Evolutionary conservation across 1,140 invertebrate species (phyloP).

Genomic region (Drosophila pectinifera): DNA sequence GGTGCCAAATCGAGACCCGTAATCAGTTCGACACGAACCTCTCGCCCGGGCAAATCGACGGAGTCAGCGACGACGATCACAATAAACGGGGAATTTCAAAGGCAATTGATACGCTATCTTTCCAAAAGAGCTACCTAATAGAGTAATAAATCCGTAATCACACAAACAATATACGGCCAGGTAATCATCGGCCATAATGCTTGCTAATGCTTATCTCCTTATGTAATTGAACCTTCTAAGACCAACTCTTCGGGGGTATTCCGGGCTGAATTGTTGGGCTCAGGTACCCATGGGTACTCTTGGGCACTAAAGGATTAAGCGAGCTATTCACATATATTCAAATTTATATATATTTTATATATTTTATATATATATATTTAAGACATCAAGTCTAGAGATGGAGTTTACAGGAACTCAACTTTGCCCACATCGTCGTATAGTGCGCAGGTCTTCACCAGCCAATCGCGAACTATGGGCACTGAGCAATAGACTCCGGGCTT

Average conservation of each 20-base stretch:
- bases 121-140: constrained; percentile 25
- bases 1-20: constrained; percentile 70
- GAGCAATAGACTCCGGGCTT: constrained; percentile 89
- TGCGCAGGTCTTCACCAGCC: constrained; percentile 49
- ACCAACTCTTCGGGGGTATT: too few relatives aligned
- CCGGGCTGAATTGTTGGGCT: too few relatives aligned
- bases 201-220: too few relatives aligned
- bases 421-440: constrained; percentile 35
- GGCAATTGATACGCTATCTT: constrained; percentile 40
- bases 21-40: constrained; percentile 58
- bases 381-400: too few relatives aligned
- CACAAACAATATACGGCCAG: constrained; percentile 11
- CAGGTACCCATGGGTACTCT: background rate
- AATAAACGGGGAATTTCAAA: constrained; percentile 40
- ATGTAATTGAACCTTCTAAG: too few relatives aligned
- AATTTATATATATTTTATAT: too few relatives aligned
- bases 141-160: constrained; percentile 56
- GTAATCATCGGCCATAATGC: too few relatives aligned
- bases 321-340: too few relatives aligned
- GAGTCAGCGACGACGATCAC: background rate
- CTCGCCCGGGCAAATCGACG: constrained; percentile 17
- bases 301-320: too few relatives aligned
- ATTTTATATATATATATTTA: too few relatives aligned
- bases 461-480: constrained; percentile 86
- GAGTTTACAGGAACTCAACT: constrained; percentile 56